These are phyloP conservation scores for Drosophila micromelanica DNA, from an alignment of 1,140 invertebrate genomes.

Conservation along the genomic window DNA sequence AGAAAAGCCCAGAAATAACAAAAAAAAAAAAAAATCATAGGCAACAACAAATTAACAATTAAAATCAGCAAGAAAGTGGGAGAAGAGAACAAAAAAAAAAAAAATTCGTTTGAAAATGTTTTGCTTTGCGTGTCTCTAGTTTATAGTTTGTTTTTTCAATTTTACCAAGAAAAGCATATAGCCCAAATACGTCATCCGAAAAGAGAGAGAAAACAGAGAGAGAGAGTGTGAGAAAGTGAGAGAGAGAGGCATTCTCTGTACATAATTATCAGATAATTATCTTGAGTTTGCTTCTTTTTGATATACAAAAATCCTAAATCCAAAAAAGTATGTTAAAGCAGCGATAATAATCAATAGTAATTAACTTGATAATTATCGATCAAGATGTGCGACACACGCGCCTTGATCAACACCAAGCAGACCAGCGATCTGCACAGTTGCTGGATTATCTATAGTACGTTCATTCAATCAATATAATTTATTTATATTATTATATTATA, in stretches of 20 bases:
- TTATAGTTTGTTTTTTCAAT: slow-evolving; percentile 31
- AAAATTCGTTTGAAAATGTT: slow-evolving; percentile 9
- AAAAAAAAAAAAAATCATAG: neutral
- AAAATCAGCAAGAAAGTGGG: neutral
- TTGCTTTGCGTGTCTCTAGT: slow-evolving; percentile 23
- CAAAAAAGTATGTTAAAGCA: slow-evolving; percentile 15
- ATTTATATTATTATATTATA: no score
- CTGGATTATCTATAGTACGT: slow-evolving; percentile 84
- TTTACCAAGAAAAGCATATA: slow-evolving; percentile 8
- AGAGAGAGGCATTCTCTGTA: slow-evolving; percentile 1
- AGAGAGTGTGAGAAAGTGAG: slow-evolving; percentile 1
- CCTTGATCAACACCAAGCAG: slow-evolving; percentile 70
- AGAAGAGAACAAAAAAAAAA: neutral
- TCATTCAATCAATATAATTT: neutral
- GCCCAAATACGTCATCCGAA: slow-evolving; percentile 65
- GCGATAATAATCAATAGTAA: neutral
- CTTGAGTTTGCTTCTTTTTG: neutral
- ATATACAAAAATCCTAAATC: neutral
- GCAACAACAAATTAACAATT: slow-evolving; percentile 26
- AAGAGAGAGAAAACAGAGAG: slow-evolving; percentile 18
- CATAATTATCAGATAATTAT: neutral
- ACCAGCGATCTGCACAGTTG: slow-evolving; percentile 79
- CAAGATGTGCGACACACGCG: slow-evolving; percentile 77
- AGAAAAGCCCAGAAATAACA: slow-evolving; percentile 11
- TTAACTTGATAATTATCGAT: slow-evolving; percentile 11